Conservation (phyloP, 2,888 invertebrate species). For the Dicyrtoma fusca region DNA sequence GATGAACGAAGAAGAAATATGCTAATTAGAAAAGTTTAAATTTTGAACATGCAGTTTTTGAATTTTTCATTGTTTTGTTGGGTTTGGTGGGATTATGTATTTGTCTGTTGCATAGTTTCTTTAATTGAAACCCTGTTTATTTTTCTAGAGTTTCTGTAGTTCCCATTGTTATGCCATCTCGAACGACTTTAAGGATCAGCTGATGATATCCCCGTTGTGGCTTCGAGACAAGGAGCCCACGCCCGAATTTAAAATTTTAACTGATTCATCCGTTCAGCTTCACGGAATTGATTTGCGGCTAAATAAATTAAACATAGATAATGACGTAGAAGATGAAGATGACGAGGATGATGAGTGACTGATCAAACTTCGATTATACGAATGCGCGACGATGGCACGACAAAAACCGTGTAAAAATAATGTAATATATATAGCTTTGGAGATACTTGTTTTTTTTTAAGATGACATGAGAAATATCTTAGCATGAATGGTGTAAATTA, state of each 20-base stretch:
- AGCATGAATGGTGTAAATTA: no score
- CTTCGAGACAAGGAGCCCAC: constrained; percentile 71
- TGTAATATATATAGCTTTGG: no score
- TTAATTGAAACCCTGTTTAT: no score
- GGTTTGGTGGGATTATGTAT: not conserved
- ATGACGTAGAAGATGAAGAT: constrained; percentile 47
- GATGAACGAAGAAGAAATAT: no score
- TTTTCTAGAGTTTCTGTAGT: constrained; percentile 76
- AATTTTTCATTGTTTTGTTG: not conserved
- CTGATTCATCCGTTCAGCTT: constrained; percentile 32
- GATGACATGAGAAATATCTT: no score
- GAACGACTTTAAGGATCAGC: constrained; percentile 75
- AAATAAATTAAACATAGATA: constrained; percentile 33
- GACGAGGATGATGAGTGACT: constrained; percentile 47
- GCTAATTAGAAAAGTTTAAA: no score
- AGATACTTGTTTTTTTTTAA: no score
- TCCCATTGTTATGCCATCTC: constrained; percentile 81
- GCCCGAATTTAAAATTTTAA: constrained; percentile 67
- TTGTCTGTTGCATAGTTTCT: constrained; percentile 2
- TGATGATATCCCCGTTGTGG: constrained; percentile 83
- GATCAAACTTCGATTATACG: no score
- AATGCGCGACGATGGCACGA: no score
- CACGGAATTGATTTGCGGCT: constrained; percentile 33
- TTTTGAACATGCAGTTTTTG: not conserved
- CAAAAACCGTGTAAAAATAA: no score